phyloP scores from a whole-genome alignment of 2,888 invertebrate species.

The Margaritifera margaritifera region DNA sequence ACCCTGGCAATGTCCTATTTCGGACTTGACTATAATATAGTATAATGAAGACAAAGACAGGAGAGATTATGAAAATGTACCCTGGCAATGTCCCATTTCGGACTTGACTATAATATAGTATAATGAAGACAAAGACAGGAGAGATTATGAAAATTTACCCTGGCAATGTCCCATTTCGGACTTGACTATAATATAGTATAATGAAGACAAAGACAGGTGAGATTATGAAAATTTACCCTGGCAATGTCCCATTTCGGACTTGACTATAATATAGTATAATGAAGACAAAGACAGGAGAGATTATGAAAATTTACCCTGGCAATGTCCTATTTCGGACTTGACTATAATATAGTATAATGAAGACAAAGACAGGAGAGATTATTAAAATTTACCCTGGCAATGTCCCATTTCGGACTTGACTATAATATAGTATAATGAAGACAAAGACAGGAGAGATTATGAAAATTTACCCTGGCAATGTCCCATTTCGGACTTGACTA shows the following conservation, averaged over 20 bases:
- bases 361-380: neutral
- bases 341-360: too few species aligned
- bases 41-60: neutral
- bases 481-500: conserved; percentile 27
- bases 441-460: neutral
- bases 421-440: neutral
- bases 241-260: conserved; percentile 33
- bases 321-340: conserved; percentile 32
- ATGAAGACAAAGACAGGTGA: neutral
- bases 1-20: conserved; percentile 37
- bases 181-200: conserved; percentile 2
- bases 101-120: conserved; percentile 11
- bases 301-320: conserved; percentile 29
- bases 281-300: neutral
- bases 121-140: neutral
- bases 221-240: conserved; percentile 27
- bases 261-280: too few species aligned
- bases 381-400: conserved; percentile 34
- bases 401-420: conserved; percentile 28
- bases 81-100: conserved; percentile 32
- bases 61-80: conserved; percentile 20
- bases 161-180: conserved; percentile 30
- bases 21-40: conserved; percentile 15
- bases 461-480: conserved; percentile 35
- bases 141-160: conserved; percentile 24